These are phyloP conservation scores for Apoderus coryli DNA, from an alignment of 2,888 invertebrate species.

Conservation along the genomic window DNA sequence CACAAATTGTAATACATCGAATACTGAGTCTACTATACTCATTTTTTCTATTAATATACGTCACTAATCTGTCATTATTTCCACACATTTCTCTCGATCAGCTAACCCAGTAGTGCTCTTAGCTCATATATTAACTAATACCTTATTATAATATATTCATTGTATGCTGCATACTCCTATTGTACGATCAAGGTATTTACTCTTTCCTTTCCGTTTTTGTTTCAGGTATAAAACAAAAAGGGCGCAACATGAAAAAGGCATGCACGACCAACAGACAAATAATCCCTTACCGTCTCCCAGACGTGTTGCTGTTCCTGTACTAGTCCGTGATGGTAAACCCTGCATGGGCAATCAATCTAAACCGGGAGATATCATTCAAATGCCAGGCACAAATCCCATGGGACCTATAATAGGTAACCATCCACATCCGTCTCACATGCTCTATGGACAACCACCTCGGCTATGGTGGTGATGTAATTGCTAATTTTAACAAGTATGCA, in stretches of 20 bases:
- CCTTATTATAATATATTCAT: no score
- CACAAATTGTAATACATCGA: no score
- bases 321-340: slow-evolving; percentile 89
- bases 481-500: no score
- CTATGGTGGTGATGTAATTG: slow-evolving; percentile 30
- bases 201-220: no score
- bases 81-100: no score
- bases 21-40: no score
- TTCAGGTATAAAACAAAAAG: slow-evolving; percentile 87
- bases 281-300: slow-evolving; percentile 58
- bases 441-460: slow-evolving; percentile 34
- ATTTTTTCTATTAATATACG: no score
- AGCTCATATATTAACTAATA: no score
- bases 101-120: no score
- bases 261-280: slow-evolving; percentile 41
- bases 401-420: slow-evolving; percentile 29
- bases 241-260: slow-evolving; percentile 87
- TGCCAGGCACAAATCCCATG: slow-evolving; percentile 16
- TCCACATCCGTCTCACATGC: slow-evolving; percentile 28
- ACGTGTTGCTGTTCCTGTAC: slow-evolving; percentile 84
- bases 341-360: slow-evolving; percentile 48
- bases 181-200: no score
- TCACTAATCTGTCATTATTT: no score
- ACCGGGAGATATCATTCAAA: slow-evolving; percentile 25
- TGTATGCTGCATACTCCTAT: no score